Evolutionary conservation across 2,113 vertebrate genomes (phyloP).

Genomic region (Oryzias javanicus): DNA sequence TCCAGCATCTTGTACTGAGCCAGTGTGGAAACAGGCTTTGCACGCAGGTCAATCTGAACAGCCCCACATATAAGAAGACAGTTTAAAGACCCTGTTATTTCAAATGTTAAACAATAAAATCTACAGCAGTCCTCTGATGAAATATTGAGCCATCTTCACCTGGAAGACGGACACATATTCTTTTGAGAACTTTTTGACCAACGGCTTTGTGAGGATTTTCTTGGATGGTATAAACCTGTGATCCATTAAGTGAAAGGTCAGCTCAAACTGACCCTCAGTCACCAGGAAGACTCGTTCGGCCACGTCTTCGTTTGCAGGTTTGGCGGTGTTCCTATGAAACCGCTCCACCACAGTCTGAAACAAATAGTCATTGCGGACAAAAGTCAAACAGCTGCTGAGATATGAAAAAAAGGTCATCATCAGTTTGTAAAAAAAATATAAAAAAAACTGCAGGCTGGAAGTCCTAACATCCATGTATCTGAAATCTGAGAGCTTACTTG

Average conservation of each 20-base stretch:
- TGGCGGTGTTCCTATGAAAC: constrained; percentile 81
- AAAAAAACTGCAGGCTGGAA: no score
- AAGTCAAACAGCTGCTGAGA: no score
- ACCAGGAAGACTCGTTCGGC: constrained; percentile 80
- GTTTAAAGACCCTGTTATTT: no score
- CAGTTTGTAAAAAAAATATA: no score
- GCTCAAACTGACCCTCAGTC: constrained; percentile 69
- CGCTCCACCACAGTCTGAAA: constrained; percentile 84
- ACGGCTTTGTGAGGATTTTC: constrained; percentile 76
- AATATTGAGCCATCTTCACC: background rate
- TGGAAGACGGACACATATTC: constrained; percentile 13
- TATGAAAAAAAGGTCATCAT: no score
- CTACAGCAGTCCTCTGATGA: background rate
- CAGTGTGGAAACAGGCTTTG: constrained; percentile 67
- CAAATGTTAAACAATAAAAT: background rate
- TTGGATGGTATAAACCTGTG: constrained; percentile 76
- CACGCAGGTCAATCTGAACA: constrained; percentile 77
- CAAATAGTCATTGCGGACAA: background rate
- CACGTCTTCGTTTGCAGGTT: constrained; percentile 81
- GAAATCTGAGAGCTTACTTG: no score
- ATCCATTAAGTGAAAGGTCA: constrained; percentile 82
- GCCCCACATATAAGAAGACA: background rate
- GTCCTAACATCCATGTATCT: no score
- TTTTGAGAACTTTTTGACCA: rapidly evolving
- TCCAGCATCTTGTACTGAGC: constrained; percentile 72